Evolutionary conservation across 1,140 invertebrate genomes (phyloP).

Genomic region (Pseudomyrmex pallidus): DNA sequence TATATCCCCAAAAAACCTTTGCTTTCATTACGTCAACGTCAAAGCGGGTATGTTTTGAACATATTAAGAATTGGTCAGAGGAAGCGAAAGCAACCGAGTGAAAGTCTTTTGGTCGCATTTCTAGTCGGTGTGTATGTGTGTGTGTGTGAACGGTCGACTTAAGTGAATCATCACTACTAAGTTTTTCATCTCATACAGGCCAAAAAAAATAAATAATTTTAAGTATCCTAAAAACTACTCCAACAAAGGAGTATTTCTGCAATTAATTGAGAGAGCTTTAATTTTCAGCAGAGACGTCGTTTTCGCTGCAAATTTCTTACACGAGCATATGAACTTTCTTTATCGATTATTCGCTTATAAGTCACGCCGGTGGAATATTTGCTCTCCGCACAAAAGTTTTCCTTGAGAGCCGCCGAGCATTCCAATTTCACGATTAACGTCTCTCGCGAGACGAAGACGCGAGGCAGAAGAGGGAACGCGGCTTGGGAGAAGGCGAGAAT

Average conservation of each 20-base stretch:
- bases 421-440: conserved; percentile 58
- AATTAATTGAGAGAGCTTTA: conserved; percentile 12
- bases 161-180: conserved; percentile 51
- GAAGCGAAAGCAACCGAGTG: conserved; percentile 63
- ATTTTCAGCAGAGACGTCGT: neutral
- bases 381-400: conserved; percentile 28
- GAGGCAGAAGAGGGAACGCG: conserved; percentile 30
- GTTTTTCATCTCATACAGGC: neutral
- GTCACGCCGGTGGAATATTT: conserved; percentile 31
- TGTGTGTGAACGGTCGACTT: neutral
- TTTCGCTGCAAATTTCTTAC: neutral
- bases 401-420: conserved; percentile 37
- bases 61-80: conserved; percentile 1
- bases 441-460: conserved; percentile 21
- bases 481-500: conserved; percentile 65
- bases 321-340: conserved; percentile 16
- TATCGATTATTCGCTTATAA: conserved; percentile 26
- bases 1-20: neutral
- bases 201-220: too few relatives aligned
- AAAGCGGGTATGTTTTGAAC: neutral
- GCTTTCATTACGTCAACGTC: conserved; percentile 13
- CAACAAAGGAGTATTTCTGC: neutral
- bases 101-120: conserved; percentile 63
- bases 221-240: neutral
- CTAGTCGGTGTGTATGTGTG: conserved; percentile 54